These are phyloP conservation scores for Drosophila subsilvestris DNA, from an alignment of 2,888 invertebrate species.

Conservation along the genomic window DNA sequence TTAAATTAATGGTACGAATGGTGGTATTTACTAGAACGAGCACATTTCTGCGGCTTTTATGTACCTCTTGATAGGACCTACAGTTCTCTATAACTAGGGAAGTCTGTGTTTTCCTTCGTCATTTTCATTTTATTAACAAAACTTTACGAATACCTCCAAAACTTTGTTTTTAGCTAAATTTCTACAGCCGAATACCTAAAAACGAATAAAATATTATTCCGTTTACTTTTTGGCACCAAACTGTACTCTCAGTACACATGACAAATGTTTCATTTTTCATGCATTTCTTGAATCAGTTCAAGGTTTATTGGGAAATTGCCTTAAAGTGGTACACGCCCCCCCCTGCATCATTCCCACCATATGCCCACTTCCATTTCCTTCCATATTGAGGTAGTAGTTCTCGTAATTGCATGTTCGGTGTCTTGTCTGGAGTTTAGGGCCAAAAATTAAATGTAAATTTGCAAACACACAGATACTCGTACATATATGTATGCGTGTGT, in stretches of 20 bases:
- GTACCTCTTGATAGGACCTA: background rate
- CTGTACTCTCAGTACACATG: no score
- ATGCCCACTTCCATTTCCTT: background rate
- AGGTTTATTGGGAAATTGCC: slow-evolving; percentile 1
- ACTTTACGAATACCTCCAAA: slow-evolving; percentile 11
- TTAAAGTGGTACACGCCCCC: background rate
- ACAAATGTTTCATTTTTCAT: background rate
- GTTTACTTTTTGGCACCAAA: no score
- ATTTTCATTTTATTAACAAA: background rate
- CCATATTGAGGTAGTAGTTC: background rate
- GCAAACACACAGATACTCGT: slow-evolving; percentile 15
- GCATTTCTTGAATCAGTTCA: background rate
- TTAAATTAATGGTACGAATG: no score
- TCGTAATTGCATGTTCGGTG: slow-evolving; percentile 52
- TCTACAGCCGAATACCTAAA: background rate
- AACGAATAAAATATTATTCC: no score
- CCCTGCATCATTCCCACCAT: background rate
- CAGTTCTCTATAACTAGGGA: background rate
- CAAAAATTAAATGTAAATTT: slow-evolving; percentile 51
- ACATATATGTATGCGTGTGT: background rate
- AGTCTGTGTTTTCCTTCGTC: background rate
- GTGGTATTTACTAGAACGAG: no score
- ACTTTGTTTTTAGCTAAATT: background rate
- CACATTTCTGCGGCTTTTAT: no score
- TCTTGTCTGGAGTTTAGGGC: slow-evolving; percentile 13